Percentiles rank a stretch among this genome's conserved stretches.
Conservation (phyloP, 2,888 invertebrate species). For the Brachynemurus nebulosus region DNA sequence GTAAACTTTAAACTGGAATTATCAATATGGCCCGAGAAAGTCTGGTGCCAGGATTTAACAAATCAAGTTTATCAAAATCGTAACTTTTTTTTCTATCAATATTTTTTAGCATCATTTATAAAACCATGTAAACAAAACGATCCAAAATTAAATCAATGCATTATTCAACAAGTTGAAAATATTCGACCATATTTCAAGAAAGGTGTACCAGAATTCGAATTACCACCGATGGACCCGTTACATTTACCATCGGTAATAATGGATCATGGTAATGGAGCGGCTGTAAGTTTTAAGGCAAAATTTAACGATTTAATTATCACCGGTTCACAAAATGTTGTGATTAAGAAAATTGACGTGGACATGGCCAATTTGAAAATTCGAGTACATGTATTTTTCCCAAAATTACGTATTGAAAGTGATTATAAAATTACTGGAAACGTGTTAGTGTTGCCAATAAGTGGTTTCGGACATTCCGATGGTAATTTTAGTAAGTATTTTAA, state of each 20-base stretch:
- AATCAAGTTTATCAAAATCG: too few species aligned
- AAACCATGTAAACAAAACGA: constrained; percentile 31
- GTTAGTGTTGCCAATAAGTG: constrained; percentile 31
- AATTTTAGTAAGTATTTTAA: constrained; percentile 35
- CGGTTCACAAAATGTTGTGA: constrained; percentile 34
- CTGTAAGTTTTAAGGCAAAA: constrained; percentile 30
- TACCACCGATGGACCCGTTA: constrained; percentile 33
- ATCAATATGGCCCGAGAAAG: too few species aligned
- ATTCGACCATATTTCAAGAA: constrained; percentile 28
- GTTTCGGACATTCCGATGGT: constrained; percentile 31
- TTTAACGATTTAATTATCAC: constrained; percentile 35
- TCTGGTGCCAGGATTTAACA: too few species aligned
- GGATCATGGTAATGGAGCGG: constrained; percentile 28
- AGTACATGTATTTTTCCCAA: constrained; percentile 28
- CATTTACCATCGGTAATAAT: constrained; percentile 29
- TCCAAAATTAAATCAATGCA: constrained; percentile 32
- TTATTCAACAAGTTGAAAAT: constrained; percentile 28
- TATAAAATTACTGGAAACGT: constrained; percentile 34
- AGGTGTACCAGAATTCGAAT: constrained; percentile 31
- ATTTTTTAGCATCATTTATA: constrained; percentile 27
- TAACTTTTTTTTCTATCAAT: too few species aligned
- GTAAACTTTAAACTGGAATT: too few species aligned
- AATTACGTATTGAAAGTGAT: constrained; percentile 29
- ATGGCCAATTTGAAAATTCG: constrained; percentile 27
- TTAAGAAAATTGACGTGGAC: constrained; percentile 24